Base-by-base conservation (phyloP, 1,140 invertebrate species). In the Schlechtendalia chinensis region DNA sequence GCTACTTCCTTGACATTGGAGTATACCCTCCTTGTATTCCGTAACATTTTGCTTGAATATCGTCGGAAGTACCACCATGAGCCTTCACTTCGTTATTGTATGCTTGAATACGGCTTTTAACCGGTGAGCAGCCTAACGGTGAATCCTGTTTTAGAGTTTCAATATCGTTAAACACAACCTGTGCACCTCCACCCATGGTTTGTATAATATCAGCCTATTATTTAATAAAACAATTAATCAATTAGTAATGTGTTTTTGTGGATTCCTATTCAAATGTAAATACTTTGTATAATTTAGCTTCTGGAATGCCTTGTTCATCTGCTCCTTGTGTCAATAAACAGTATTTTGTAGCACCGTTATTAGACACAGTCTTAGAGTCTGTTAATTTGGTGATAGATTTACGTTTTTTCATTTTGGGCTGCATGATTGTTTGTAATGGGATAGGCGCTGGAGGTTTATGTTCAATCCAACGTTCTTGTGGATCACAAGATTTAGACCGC, bases 111-210 rank as follows among this genome's bases (percentile, higher is more conserved):
- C 82, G 77, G 14, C 61, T 80, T 58, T 81, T 82, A 0, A 82
- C 80, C 0, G 84, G 83, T 14, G 84, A 83, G 6, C 39, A 29
- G 8, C 39, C 39, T 1, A 86, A 89, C 5, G 95, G 95, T 0
- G 94, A 95, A 82, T 89, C 89, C 85, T 98, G 96, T 83, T 92
- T 93, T 8, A 98, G 86, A 82, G 91, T 91, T 87, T 99, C 97
- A 3, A 99, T 93, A 86, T 98, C 97, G 83, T 95, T 94, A 84
- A 98, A 98, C 32, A 98, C 91, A 0, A 99, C 95, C 84, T 98
- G 95, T 3, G 95, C 93, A 0, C 97, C 97, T 12, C 97, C 97
- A 19, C 93, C 93, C 81, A 91, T 91, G 1, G 97, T 98, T 16
- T 94, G 95, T 19, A 98, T 88, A 45, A 98, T 93, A 86, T 98